Percentiles rank a stretch among this genome's conserved stretches.
Evolutionary conservation across 2,113 vertebrate genomes (phyloP).

Genomic region (Macheiramphus alcinus): DNA sequence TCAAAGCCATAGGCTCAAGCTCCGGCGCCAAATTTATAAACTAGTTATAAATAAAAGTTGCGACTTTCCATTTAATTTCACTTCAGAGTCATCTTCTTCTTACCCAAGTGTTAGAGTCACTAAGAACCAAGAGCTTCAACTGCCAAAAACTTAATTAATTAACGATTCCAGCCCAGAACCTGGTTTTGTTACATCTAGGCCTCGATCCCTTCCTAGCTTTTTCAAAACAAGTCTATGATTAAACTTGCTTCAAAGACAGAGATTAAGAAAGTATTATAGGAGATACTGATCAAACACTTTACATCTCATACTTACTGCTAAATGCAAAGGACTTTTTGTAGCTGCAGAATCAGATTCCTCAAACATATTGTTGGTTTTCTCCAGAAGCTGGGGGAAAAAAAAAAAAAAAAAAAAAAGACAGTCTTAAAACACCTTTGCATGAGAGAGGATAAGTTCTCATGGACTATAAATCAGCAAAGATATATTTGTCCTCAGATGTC

Average conservation of each 20-base stretch:
- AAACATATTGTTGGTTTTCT: conserved; percentile 79
- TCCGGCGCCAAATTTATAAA: not conserved
- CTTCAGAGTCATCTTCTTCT: not conserved
- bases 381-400: conserved; percentile 79
- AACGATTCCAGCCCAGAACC: not conserved
- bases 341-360: conserved; percentile 79
- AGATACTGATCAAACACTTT: not conserved
- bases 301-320: conserved; percentile 83
- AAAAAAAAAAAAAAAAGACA: not conserved
- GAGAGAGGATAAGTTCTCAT: not conserved
- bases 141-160: not conserved
- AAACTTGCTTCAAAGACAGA: not conserved
- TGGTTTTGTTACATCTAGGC: not conserved
- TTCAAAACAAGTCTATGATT: not conserved
- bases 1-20: not conserved
- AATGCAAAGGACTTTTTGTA: conserved; percentile 89
- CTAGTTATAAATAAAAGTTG: not conserved
- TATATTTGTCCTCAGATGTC: not conserved
- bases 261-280: not conserved
- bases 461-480: not conserved
- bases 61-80: not conserved
- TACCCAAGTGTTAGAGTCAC: not conserved
- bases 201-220: not conserved
- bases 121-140: not conserved
- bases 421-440: not conserved